Evolutionary conservation across 2,797 vertebrate species (phyloP), one percentile per base, ranked within the genome.

Genomic region (Lophius americanus): DNA sequence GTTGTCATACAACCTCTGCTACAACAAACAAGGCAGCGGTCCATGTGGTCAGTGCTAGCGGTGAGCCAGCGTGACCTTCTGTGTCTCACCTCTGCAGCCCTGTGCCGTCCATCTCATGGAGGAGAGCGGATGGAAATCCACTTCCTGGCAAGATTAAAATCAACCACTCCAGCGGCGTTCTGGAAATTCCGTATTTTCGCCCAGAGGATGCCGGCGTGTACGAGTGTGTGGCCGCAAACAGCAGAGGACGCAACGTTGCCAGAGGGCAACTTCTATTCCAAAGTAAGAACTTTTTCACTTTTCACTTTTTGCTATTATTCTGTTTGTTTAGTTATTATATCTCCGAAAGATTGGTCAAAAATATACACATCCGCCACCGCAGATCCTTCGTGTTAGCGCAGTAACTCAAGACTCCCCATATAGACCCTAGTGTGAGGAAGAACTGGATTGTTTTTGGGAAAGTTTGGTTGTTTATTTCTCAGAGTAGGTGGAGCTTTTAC

Each of bases 131-230:
- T 52, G 95, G 96, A 79, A 96, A 94, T 76, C 93, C 95, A 3
- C 92, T 98, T 42, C 93, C 96, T 7, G 93, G 95, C 70, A 98
- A 98, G 82, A 96, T 96, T 72, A 94, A 96, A 83, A 94, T 96
- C 57, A 96, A 96, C 91, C 94, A 93, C 57, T 95, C 95, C 0
- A 96, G 90, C 7, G 96, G 96, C 13, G 94, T 97, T 60, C 92
- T 98, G 7, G 96, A 98, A 89, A 97, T 98, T 83, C 96, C 96
- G 60, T 97, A 97, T 73, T 98, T 98, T 75, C 94, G 96, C 71
- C 95, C 96, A 7, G 96, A 97, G 68, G 97, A 99, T 3, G 92
- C 95, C 0, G 96, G 95, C 0, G 71, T 84, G 35, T 98, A 97
- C 2, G 96, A 98, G 60, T 98, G 97, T 1, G 78, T 96, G 12